These are phyloP conservation scores for Drosophila subpulchrella DNA, from an alignment of 1,140 invertebrate species.

Conservation along the genomic window DNA sequence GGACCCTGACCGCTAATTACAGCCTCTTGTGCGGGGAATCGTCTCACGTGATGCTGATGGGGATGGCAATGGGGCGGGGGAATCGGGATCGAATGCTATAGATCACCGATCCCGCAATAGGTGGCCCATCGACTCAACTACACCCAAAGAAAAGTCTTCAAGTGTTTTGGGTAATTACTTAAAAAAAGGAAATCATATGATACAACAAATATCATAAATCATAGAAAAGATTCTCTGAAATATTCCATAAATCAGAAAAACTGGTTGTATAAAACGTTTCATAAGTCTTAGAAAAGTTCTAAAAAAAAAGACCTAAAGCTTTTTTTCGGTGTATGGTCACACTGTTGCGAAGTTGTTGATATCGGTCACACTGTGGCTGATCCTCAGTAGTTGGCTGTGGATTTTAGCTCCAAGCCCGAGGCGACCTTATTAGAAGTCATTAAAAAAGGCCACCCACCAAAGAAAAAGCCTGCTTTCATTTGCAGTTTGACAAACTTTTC, in stretches of 20 bases:
- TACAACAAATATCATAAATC: too few relatives aligned
- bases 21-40: conserved; percentile 47
- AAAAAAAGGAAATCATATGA: too few relatives aligned
- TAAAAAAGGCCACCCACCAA: background rate
- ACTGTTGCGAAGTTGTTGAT: background rate
- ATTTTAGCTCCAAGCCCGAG: background rate
- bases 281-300: too few relatives aligned
- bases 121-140: background rate
- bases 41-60: conserved; percentile 52
- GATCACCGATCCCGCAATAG: conserved; percentile 44
- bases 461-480: conserved; percentile 4
- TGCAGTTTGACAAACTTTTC: conserved; percentile 28
- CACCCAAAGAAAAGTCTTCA: background rate
- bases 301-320: too few relatives aligned
- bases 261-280: too few relatives aligned
- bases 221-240: too few relatives aligned
- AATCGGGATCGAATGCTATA: conserved; percentile 61
- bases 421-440: conserved; percentile 6
- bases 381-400: background rate
- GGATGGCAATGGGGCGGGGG: conserved; percentile 1
- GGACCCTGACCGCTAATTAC: conserved; percentile 67
- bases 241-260: too few relatives aligned
- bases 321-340: background rate
- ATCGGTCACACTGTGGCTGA: background rate
- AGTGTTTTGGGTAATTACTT: too few relatives aligned